Percentiles rank a stretch among this genome's conserved stretches.
These are phyloP conservation scores for Schrankia costaestrigalis DNA, from an alignment of 2,888 invertebrate species.

Conservation along the genomic window DNA sequence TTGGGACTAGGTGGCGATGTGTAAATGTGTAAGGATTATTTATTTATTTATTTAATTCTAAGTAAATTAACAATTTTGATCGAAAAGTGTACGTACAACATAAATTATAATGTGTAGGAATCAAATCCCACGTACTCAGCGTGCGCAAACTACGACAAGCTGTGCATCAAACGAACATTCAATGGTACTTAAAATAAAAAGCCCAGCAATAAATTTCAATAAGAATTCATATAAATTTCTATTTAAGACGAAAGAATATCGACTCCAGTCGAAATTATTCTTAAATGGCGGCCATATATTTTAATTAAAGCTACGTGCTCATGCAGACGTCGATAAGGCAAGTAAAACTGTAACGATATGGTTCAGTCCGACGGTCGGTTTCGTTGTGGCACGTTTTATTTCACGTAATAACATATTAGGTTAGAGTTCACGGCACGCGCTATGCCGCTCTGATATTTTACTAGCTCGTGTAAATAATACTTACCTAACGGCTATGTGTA, in stretches of 20 bases:
- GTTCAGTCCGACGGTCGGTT: constrained; percentile 38
- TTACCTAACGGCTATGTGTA: constrained; percentile 52
- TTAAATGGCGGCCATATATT: constrained; percentile 70
- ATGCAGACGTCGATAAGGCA: constrained; percentile 64
- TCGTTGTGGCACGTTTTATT: constrained; percentile 62
- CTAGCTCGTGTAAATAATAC: constrained; percentile 67
- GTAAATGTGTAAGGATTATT: too few relatives aligned
- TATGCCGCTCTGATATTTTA: constrained; percentile 45
- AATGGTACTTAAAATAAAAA: background rate
- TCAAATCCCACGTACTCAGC: too few relatives aligned
- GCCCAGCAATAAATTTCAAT: constrained; percentile 45
- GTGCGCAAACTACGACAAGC: too few relatives aligned
- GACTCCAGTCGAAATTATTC: constrained; percentile 55
- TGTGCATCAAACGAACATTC: too few relatives aligned
- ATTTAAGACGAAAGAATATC: constrained; percentile 54
- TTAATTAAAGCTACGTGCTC: constrained; percentile 68
- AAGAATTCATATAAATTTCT: constrained; percentile 53
- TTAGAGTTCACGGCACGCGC: constrained; percentile 50
- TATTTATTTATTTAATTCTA: too few relatives aligned
- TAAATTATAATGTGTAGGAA: too few relatives aligned
- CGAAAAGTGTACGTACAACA: too few relatives aligned
- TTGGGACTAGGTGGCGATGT: too few relatives aligned
- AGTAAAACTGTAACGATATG: constrained; percentile 48
- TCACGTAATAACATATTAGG: constrained; percentile 75
- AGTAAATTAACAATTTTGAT: too few relatives aligned